Percentiles rank a stretch among this genome's conserved stretches.
Evolutionary conservation across 2,888 invertebrate species (phyloP).

Genomic region (Rhagophthalmus giganteus): DNA sequence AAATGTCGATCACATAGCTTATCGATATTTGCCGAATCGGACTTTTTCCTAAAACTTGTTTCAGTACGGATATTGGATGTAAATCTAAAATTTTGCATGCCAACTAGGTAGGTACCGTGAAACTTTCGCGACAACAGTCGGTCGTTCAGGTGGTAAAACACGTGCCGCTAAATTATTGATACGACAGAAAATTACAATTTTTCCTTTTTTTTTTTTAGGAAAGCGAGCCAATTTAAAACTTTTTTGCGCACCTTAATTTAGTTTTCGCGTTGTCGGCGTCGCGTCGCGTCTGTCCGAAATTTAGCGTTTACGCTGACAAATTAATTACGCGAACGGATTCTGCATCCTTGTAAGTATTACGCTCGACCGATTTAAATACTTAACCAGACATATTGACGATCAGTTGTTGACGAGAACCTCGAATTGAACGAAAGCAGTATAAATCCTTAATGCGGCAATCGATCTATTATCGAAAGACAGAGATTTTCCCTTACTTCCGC

Average conservation of each 20-base stretch:
- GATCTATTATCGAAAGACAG: constrained; percentile 10
- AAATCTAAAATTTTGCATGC: constrained; percentile 40
- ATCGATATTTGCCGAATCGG: constrained; percentile 42
- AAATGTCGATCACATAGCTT: constrained; percentile 43
- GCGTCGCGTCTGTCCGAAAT: no score
- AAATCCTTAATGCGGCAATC: constrained; percentile 13
- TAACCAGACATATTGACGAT: no score
- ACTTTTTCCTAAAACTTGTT: constrained; percentile 41
- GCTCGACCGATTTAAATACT: no score
- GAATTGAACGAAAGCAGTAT: not conserved
- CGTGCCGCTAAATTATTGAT: constrained; percentile 7
- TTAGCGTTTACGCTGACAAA: no score
- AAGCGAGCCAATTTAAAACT: no score
- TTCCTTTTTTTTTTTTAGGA: no score
- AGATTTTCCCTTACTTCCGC: constrained; percentile 7
- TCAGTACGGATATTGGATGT: constrained; percentile 43
- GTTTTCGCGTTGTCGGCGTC: no score
- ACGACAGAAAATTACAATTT: no score
- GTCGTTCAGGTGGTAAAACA: constrained; percentile 17
- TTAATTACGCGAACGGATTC: no score
- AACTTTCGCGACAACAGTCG: constrained; percentile 18
- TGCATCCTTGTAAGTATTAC: no score
- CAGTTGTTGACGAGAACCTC: no score
- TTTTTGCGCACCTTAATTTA: no score
- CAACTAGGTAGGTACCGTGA: constrained; percentile 35